Evolutionary conservation across 2,888 invertebrate species (phyloP), one percentile per base, ranked within the genome.

Genomic region (Sympetrum striolatum): DNA sequence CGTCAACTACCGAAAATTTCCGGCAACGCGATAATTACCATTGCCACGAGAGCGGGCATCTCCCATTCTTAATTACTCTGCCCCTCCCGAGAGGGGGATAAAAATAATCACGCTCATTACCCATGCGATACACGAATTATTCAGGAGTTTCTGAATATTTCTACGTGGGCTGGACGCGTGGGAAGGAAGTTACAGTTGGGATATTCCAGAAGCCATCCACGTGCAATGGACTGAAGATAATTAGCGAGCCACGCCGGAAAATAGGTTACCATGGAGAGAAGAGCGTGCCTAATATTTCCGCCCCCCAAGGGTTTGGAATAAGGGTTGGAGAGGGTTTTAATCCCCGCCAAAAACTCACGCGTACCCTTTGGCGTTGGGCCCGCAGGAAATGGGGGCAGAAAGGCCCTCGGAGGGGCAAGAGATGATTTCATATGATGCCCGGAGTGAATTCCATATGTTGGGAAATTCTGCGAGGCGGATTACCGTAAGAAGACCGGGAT

Each of bases 211-310:
- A 81, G 5, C 48, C 81, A 81, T 81, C 81, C 81, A 25, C 81
- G 81, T 44, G 81, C 81, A 81, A 81, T 81, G 81, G 81, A 81
- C 44, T 81, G 81, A 25, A 44, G 81, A 48, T 81, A 81, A 81
- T 81, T 81, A 81, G 81, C 25, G 81, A 48, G 81, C 44, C 25
- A 25, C 44, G 81, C 81, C 48, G 81, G 48, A 44, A 48, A 81
- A 81, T 81, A 44, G 44, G 39, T 48, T 48, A 6, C 81, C 15
- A 48, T 44, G 81, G 48, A 44, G 81, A 81, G 14, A 48, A 25
- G 48, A 73, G 73, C 73, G 12, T 31, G 81, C 44, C 44, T 81
- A 81, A 81, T 81, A 81, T 81, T 44, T 80, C 80, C 12, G 81
- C 6, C 44, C 73, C 73, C 73, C n/a, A 81, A 48, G 81, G 81